Conservation (phyloP, 1,140 invertebrate genomes). For the Caerostris extrusa region DNA sequence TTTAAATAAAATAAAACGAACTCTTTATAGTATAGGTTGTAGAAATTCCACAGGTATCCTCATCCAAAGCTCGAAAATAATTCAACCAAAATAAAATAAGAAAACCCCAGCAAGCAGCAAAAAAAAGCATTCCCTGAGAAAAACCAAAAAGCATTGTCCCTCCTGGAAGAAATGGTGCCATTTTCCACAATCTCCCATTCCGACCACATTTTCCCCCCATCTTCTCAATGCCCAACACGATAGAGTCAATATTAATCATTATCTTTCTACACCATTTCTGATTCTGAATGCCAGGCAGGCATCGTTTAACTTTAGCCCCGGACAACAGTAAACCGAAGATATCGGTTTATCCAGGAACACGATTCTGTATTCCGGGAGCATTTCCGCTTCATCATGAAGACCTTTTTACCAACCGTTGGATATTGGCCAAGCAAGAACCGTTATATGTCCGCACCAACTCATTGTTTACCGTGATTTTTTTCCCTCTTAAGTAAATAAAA, state of each 20-base stretch:
- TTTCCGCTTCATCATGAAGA: slow-evolving; percentile 13
- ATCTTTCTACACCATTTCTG: slow-evolving; percentile 42
- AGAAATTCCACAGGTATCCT: slow-evolving; percentile 25
- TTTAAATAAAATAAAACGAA: too few relatives aligned
- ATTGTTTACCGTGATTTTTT: slow-evolving; percentile 30
- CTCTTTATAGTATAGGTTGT: neutral
- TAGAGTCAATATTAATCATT: slow-evolving; percentile 55
- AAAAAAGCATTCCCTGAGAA: neutral
- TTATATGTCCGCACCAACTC: neutral
- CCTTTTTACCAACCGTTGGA: neutral
- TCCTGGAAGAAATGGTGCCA: neutral
- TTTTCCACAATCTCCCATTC: slow-evolving; percentile 11
- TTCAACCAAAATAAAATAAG: neutral
- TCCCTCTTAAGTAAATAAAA: too few relatives aligned
- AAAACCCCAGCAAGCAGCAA: neutral
- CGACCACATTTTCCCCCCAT: neutral
- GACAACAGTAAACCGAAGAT: slow-evolving; percentile 30
- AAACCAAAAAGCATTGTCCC: slow-evolving; percentile 27
- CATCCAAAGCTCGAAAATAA: neutral
- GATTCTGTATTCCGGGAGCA: slow-evolving; percentile 42
- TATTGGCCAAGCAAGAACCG: slow-evolving; percentile 9
- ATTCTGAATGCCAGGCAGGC: slow-evolving; percentile 31
- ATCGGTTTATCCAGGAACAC: slow-evolving; percentile 43
- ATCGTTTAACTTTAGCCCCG: slow-evolving; percentile 45
- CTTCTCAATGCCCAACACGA: slow-evolving; percentile 28